phyloP scores from a whole-genome alignment of 2,888 invertebrate species.

The Lithophane ornitopus region DNA sequence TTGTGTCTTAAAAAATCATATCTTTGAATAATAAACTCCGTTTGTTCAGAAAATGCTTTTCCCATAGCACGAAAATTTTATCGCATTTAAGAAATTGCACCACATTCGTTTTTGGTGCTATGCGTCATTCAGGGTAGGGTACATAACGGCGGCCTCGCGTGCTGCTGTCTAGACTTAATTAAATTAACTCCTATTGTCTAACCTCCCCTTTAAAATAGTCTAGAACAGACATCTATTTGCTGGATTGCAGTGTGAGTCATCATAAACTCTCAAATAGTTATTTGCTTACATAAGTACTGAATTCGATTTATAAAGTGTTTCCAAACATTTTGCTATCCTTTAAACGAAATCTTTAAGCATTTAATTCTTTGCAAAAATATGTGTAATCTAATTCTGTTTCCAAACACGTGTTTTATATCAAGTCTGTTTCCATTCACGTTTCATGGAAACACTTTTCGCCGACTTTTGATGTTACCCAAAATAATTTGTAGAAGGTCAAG shows the following conservation, averaged over 20 bases:
- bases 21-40: neutral
- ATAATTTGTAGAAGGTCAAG: slow-evolving; percentile 21
- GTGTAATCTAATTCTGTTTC: neutral
- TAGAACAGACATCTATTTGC: slow-evolving; percentile 6
- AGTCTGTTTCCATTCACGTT: slow-evolving; percentile 12
- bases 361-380: neutral
- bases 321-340: neutral
- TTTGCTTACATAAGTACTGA: neutral
- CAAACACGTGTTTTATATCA: slow-evolving; percentile 19
- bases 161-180: slow-evolving; percentile 32
- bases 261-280: neutral
- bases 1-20: neutral
- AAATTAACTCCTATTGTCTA: slow-evolving; percentile 12
- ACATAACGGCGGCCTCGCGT: slow-evolving; percentile 31
- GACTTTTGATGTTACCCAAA: slow-evolving; percentile 27
- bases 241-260: neutral
- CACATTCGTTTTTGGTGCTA: slow-evolving; percentile 13
- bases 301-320: neutral
- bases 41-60: neutral
- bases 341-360: neutral
- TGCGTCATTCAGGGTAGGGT: slow-evolving; percentile 34
- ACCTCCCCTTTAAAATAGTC: neutral
- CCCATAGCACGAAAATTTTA: neutral
- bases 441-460: neutral
- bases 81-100: slow-evolving; percentile 24